Evolutionary conservation across 2,888 invertebrate species (phyloP).

Genomic region (Hypselothyrea guttata): DNA sequence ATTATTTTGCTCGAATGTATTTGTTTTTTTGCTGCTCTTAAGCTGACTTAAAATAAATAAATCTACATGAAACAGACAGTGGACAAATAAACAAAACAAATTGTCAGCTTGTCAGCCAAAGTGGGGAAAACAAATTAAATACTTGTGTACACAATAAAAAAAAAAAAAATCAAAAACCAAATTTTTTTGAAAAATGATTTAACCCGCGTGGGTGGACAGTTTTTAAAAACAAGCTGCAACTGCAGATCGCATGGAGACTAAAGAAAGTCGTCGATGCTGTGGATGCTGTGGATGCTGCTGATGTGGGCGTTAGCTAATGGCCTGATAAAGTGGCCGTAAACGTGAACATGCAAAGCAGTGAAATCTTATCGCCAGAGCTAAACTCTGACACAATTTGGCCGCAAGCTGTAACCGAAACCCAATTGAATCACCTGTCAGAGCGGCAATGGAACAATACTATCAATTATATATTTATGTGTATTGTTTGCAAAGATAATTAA

Average conservation of each 20-base stretch:
- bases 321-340: constrained; percentile 39
- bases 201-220: constrained; percentile 22
- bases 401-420: not conserved
- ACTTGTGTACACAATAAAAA: constrained; percentile 10
- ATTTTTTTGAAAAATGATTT: no score
- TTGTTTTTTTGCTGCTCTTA: no score
- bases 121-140: constrained; percentile 30
- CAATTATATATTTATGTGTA: not conserved
- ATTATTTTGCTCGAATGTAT: no score
- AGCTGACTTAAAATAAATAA: no score
- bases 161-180: constrained; percentile 7
- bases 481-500: constrained; percentile 27
- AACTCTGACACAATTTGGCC: constrained; percentile 21
- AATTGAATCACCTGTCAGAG: not conserved
- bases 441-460: not conserved
- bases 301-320: constrained; percentile 47
- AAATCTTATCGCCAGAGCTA: constrained; percentile 31
- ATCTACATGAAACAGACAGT: constrained; percentile 18
- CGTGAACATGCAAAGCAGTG: constrained; percentile 46
- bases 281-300: constrained; percentile 46
- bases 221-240: constrained; percentile 14
- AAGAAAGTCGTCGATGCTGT: constrained; percentile 35
- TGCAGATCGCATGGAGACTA: constrained; percentile 7
- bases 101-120: constrained; percentile 30
- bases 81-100: constrained; percentile 30